Base-by-base conservation (phyloP, 2,113 vertebrate genomes). In the Leptobrachium leishanense region DNA sequence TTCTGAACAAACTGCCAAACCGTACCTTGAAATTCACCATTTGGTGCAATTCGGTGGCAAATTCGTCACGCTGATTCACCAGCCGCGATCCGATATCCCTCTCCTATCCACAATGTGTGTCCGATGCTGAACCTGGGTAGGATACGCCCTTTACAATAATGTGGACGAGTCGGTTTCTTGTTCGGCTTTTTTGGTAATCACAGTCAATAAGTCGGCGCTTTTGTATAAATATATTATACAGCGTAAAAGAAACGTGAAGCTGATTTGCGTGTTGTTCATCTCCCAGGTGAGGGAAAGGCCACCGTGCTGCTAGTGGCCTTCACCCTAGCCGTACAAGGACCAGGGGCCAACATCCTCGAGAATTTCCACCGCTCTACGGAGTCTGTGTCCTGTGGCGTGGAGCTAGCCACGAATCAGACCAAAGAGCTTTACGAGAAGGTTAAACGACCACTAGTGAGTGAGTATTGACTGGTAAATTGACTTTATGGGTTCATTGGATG, bases 371-470 rank as follows among this genome's bases (percentile, higher is more conserved):
- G 85, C 0, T 88, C 90, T 0, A 89, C 95, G 0, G 83, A 92
- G 75, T 90, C 96, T 0, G 87, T 98, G 76, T 86, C 95, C 2
- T 98, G 97, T 2, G 94, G 95, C 0, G 90, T 91, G 0, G 94
- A 98, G 81, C 87, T 96, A 46, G 90, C 95, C 7, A 87, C 93
- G 85, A 98, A 98, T 89, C 95, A 98, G 85, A 97, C 95, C 0
- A 92, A 87, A 0, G 89, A 95, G 50, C 46, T 93, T 62, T 20
- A 96, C 81, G 83, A 93, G 43, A 80, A 80, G 0, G 88, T 92
- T 1, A 85, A 82, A 65, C 85, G 91, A 10, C 97, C 97, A 0
- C 89, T 99, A 12, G 68, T 91, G 82, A 88, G 96, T 98, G 90
- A 95, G 95, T 50, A 50, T 8, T 50, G 8, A 50, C 4, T 50